Conservation (phyloP, 1,140 invertebrate genomes). For the Coptotermes formosanus region DNA sequence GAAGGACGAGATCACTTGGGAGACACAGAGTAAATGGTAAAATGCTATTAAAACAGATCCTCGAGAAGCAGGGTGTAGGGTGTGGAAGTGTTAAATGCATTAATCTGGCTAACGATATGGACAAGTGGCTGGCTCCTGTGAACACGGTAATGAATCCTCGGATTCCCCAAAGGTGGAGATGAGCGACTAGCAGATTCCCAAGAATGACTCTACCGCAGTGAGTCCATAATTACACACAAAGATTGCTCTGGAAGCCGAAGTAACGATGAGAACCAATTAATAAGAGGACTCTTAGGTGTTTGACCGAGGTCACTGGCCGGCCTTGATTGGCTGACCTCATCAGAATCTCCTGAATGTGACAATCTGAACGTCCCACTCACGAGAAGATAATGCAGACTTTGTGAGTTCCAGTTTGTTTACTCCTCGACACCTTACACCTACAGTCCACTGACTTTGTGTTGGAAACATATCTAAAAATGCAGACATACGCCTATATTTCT, state of each 20-base stretch:
- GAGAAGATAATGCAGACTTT: not conserved
- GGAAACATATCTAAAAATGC: not conserved
- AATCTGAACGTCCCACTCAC: not conserved
- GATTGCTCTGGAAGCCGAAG: not conserved
- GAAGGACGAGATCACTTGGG: not conserved
- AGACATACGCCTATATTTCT: not conserved
- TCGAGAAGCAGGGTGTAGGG: not conserved
- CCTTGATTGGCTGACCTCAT: slow-evolving; percentile 17
- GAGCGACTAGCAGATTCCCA: too few species aligned
- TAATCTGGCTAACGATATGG: not conserved
- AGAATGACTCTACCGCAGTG: not conserved
- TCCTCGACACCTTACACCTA: not conserved
- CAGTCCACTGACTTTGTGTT: not conserved
- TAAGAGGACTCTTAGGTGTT: not conserved
- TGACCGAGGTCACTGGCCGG: slow-evolving; percentile 15
- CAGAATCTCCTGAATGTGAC: not conserved
- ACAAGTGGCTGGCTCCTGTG: not conserved
- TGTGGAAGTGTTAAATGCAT: not conserved
- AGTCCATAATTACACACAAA: not conserved
- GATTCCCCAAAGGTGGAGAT: not conserved
- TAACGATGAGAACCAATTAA: not conserved
- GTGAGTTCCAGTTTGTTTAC: not conserved
- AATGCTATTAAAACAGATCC: not conserved
- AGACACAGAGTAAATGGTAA: not conserved
- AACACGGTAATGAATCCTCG: not conserved